Evolutionary conservation across 1,140 invertebrate species (phyloP).

Genomic region (Mesaphorura yosii): DNA sequence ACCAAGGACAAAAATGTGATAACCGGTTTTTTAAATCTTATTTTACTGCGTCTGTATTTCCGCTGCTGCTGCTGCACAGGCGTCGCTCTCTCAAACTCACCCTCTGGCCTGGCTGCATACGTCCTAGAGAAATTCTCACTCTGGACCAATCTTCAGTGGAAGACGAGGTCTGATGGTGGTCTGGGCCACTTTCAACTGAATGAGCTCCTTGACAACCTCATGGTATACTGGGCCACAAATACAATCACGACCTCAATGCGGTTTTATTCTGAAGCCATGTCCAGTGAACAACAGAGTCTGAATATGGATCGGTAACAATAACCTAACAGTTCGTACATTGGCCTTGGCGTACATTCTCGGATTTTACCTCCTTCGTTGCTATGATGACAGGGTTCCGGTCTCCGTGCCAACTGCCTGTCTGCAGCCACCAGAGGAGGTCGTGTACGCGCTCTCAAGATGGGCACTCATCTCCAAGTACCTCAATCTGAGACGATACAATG

Average conservation of each 20-base stretch:
- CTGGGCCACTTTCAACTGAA: slow-evolving; percentile 41
- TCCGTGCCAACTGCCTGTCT: slow-evolving; percentile 4
- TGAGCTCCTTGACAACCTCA: slow-evolving; percentile 44
- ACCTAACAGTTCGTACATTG: too few relatives aligned
- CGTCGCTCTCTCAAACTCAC: slow-evolving; percentile 29
- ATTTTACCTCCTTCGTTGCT: too few relatives aligned
- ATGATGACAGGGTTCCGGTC: slow-evolving; percentile 5
- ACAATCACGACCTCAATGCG: slow-evolving; percentile 38
- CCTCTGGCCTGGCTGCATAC: slow-evolving; percentile 43
- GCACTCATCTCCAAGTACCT: slow-evolving; percentile 6
- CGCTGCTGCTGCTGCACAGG: too few relatives aligned
- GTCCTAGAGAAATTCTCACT: slow-evolving; percentile 47
- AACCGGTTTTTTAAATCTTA: too few relatives aligned
- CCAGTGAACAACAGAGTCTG: not conserved
- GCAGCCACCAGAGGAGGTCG: not conserved
- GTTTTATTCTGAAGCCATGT: slow-evolving; percentile 41
- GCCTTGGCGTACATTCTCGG: too few relatives aligned
- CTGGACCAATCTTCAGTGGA: slow-evolving; percentile 37
- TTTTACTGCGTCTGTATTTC: too few relatives aligned
- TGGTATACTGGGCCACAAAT: slow-evolving; percentile 43
- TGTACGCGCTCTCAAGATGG: not conserved
- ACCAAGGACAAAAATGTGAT: too few relatives aligned
- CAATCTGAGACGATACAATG: not conserved
- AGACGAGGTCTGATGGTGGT: slow-evolving; percentile 37
- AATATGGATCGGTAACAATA: not conserved